Percentiles rank a stretch among this genome's conserved stretches.
Evolutionary conservation across 2,888 invertebrate genomes (phyloP).

Genomic region (Dolomedes plantarius): DNA sequence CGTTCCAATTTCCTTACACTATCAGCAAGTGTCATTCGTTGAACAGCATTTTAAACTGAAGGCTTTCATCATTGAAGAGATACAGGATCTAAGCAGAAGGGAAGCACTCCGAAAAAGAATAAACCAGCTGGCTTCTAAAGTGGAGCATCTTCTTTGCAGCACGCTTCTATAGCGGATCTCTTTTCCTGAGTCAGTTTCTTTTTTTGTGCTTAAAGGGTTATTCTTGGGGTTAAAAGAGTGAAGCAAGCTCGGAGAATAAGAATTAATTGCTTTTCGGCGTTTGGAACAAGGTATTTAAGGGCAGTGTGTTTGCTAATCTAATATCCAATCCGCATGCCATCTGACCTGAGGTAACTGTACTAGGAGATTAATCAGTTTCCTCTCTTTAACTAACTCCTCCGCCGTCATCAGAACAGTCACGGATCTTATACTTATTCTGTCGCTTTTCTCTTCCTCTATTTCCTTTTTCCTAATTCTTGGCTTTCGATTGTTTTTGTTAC

Average conservation of each 20-base stretch:
- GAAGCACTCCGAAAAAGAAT: neutral
- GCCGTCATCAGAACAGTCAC: no score
- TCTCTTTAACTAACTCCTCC: no score
- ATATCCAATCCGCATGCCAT: no score
- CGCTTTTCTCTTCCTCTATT: no score
- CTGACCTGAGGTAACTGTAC: no score
- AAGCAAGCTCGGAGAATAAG: conserved; percentile 1
- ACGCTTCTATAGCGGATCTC: neutral
- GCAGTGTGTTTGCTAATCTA: no score
- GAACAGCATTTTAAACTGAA: neutral
- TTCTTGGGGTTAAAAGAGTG: conserved; percentile 3
- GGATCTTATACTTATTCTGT: no score
- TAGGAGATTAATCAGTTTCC: no score
- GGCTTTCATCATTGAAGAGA: neutral
- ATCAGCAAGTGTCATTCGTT: neutral
- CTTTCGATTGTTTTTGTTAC: no score
- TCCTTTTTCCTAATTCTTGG: no score
- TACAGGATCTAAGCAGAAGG: neutral
- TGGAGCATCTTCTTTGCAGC: conserved; percentile 12
- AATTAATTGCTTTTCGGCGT: conserved; percentile 15
- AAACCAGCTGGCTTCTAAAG: neutral
- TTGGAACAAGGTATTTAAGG: no score
- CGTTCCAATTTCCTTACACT: neutral
- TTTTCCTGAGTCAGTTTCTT: neutral
- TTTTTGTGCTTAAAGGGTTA: conserved; percentile 2